A percentile compares a stretch with the other conserved stretches of the same genome.
Evolutionary conservation across 92 coral and sea anemone species (phyloP).

Genomic region (Siderastrea radians): DNA sequence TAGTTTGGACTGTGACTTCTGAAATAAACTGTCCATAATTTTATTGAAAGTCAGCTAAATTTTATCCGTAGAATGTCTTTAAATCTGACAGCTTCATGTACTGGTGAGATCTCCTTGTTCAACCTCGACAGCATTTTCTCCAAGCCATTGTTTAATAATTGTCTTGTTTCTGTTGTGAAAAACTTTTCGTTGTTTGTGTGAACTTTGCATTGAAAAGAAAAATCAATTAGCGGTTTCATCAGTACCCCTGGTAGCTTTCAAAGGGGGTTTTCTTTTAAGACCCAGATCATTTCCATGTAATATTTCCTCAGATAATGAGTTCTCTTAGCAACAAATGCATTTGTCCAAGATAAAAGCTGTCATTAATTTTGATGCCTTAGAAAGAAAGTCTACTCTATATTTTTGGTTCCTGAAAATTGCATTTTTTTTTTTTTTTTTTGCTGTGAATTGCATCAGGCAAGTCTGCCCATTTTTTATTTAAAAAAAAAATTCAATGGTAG

Average conservation of each 20-base stretch:
- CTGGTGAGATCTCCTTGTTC: background rate
- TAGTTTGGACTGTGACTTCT: too few relatives aligned
- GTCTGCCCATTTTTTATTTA: background rate
- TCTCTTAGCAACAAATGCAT: slow-evolving; percentile 10
- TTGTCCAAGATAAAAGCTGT: background rate
- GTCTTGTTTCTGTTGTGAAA: too few relatives aligned
- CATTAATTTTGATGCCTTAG: background rate
- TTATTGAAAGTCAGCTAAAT: too few relatives aligned
- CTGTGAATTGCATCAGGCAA: too few relatives aligned
- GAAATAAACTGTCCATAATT: too few relatives aligned
- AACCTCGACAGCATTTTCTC: background rate
- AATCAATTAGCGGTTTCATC: background rate
- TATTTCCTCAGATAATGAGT: background rate
- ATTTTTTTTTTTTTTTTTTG: background rate
- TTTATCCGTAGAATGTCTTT: too few relatives aligned
- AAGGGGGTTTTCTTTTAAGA: background rate
- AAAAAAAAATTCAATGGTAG: background rate
- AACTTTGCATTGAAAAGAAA: background rate
- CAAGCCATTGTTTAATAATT: background rate
- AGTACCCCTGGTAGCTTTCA: too few relatives aligned
- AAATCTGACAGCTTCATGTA: too few relatives aligned
- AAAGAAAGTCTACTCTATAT: background rate
- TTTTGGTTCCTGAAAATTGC: background rate
- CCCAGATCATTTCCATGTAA: background rate
- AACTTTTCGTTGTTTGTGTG: too few relatives aligned